A percentile compares a stretch with the other conserved stretches of the same genome.
Conservation (phyloP, 2,113 vertebrate species). For the Castor canadensis region DNA sequence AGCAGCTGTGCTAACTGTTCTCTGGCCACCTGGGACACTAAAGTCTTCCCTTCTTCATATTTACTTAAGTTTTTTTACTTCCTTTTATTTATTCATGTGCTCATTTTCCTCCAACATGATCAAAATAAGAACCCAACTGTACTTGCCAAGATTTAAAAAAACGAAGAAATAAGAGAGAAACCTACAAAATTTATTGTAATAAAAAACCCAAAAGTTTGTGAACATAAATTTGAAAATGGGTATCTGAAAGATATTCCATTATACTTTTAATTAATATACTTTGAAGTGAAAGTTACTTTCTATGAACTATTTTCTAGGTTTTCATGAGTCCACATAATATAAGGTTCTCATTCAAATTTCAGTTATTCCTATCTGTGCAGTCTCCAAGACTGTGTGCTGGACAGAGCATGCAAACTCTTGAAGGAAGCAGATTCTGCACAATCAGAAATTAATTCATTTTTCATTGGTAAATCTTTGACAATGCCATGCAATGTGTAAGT, state of each 20-base stretch:
- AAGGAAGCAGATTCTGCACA: background rate
- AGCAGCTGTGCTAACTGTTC: slow-evolving; percentile 71
- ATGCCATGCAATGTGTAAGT: background rate
- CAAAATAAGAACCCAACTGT: background rate
- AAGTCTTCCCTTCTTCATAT: slow-evolving; percentile 46
- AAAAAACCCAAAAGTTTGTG: slow-evolving; percentile 1
- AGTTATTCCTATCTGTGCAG: slow-evolving; percentile 17
- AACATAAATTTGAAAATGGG: background rate
- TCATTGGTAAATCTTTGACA: background rate
- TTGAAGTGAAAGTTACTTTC: slow-evolving; percentile 69
- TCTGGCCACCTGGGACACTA: slow-evolving; percentile 49
- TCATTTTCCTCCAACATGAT: background rate
- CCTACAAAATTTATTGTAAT: background rate
- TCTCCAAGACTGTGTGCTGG: slow-evolving; percentile 32
- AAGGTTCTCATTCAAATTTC: slow-evolving; percentile 55
- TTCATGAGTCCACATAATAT: background rate
- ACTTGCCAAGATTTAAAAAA: slow-evolving; percentile 35
- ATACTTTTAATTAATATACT: slow-evolving; percentile 67
- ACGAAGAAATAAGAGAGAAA: background rate
- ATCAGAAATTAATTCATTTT: slow-evolving; percentile 34
- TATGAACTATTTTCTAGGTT: slow-evolving; percentile 57
- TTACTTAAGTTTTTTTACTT: slow-evolving; percentile 32
- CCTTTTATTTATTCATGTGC: background rate
- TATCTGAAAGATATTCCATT: slow-evolving; percentile 55
- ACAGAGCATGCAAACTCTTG: slow-evolving; percentile 45